Percentiles rank a stretch among this genome's conserved stretches.
phyloP scores from a whole-genome alignment of 2,113 vertebrate genomes.

The Ivindomyrus marchei region DNA sequence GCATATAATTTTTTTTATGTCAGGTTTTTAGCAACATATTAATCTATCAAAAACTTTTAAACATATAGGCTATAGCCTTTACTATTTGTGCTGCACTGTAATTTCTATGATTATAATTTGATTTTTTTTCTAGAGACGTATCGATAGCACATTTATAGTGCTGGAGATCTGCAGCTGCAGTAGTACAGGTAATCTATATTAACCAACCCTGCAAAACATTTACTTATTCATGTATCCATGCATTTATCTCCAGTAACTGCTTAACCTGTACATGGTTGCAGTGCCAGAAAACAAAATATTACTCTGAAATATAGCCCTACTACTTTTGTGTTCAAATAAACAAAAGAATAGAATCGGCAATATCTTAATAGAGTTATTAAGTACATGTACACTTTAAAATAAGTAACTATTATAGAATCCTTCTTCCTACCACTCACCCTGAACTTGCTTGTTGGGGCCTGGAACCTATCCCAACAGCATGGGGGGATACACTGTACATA shows the following conservation, averaged over 20 bases:
- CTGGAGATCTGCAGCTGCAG: too few relatives aligned
- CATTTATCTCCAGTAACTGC: not conserved
- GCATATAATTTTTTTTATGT: too few relatives aligned
- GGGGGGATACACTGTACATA: not conserved
- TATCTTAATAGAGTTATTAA: not conserved
- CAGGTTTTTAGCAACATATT: too few relatives aligned
- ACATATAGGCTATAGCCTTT: too few relatives aligned
- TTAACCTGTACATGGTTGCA: not conserved
- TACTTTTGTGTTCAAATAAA: not conserved
- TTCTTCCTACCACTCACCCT: not conserved
- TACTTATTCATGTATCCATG: not conserved
- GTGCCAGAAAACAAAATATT: not conserved
- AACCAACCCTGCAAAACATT: too few relatives aligned
- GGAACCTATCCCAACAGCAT: not conserved
- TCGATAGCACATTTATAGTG: too few relatives aligned
- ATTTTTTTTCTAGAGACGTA: too few relatives aligned
- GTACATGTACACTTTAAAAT: not conserved
- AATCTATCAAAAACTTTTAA: too few relatives aligned
- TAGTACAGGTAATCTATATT: too few relatives aligned
- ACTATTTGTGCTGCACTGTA: too few relatives aligned
- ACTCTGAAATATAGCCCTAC: not conserved
- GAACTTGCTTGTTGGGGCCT: not conserved
- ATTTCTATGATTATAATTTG: too few relatives aligned
- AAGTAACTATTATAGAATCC: not conserved
- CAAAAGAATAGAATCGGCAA: not conserved